phyloP scores from a whole-genome alignment of 2,113 vertebrate genomes.

The Cnemophilus loriae region DNA sequence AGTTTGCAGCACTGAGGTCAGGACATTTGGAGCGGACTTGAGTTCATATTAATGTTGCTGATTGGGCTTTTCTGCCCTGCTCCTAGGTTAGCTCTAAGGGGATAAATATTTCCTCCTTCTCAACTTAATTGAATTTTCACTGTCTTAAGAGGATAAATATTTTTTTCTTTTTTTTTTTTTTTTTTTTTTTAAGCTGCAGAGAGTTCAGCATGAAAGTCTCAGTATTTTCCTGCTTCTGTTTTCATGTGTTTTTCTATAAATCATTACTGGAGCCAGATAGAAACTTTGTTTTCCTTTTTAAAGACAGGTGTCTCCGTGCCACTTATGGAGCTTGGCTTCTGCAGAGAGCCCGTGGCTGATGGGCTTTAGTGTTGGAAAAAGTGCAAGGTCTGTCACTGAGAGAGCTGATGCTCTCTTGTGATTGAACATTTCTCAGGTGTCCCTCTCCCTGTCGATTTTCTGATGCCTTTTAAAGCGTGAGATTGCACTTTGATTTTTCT shows the following conservation, averaged over 20 bases:
- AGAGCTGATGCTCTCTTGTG: background rate
- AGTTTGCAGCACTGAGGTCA: background rate
- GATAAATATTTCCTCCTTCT: background rate
- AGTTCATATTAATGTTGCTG: background rate
- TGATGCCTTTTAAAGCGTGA: background rate
- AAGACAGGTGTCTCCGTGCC: background rate
- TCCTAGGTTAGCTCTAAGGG: background rate
- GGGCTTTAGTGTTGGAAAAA: background rate
- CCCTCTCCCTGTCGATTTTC: background rate
- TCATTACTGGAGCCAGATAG: rapidly evolving
- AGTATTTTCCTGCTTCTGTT: background rate
- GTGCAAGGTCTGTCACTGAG: background rate
- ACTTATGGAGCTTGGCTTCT: background rate
- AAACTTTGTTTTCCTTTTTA: background rate
- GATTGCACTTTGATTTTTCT: background rate
- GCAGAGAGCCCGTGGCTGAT: background rate
- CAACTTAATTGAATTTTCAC: background rate
- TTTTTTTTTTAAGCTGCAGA: background rate
- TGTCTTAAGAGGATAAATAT: background rate
- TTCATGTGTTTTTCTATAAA: background rate
- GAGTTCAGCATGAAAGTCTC: background rate
- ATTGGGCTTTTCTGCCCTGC: background rate
- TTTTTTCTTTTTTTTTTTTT: background rate
- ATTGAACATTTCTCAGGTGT: background rate
- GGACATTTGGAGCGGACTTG: background rate